phyloP scores from a whole-genome alignment of 2,113 vertebrate species.

The Edolisoma coerulescens region DNA sequence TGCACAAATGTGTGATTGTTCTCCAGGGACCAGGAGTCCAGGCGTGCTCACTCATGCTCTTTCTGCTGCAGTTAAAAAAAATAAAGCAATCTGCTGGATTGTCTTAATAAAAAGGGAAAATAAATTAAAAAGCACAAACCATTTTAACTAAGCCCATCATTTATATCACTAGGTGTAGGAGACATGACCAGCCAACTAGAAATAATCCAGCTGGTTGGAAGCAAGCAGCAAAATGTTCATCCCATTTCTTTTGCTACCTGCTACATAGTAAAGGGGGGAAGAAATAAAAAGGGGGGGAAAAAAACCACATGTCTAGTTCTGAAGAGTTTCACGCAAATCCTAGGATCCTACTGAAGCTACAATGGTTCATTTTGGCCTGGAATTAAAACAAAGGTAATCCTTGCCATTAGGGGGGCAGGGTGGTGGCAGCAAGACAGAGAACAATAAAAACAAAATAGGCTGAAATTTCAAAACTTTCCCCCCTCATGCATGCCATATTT shows the following conservation, averaged over 20 bases:
- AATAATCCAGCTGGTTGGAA: slow-evolving; percentile 30
- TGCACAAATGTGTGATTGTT: neutral
- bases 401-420: neutral
- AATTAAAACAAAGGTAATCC: neutral
- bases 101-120: neutral
- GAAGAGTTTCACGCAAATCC: neutral
- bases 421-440: neutral
- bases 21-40: neutral
- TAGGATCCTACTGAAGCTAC: neutral
- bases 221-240: neutral
- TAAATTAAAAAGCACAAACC: neutral
- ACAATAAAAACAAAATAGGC: neutral
- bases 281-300: rapidly evolving
- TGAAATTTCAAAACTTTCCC: neutral
- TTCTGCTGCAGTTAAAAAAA: neutral
- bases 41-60: neutral
- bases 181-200: neutral
- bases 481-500: neutral
- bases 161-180: neutral
- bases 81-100: neutral
- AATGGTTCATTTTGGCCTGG: neutral
- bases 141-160: slow-evolving; percentile 17
- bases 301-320: neutral
- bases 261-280: neutral
- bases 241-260: neutral